These are phyloP conservation scores for Tipula lateralis DNA, from an alignment of 2,888 invertebrate genomes.

Conservation along the genomic window DNA sequence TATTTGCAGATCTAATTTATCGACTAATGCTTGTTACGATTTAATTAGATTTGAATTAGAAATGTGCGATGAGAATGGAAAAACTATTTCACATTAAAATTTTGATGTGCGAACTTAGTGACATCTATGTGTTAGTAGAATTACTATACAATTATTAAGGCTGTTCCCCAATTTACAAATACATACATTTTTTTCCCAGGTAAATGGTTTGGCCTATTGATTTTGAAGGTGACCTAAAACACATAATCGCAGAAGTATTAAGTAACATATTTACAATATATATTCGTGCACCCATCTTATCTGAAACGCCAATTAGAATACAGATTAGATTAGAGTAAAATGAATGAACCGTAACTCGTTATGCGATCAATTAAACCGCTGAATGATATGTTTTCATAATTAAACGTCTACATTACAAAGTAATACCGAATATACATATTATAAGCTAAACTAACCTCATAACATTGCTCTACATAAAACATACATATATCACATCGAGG, in stretches of 20 bases:
- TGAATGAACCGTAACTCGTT: not conserved
- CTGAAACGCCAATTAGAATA: not conserved
- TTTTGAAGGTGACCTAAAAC: not conserved
- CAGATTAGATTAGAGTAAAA: not conserved
- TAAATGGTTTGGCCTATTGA: not conserved
- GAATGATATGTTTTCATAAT: not conserved
- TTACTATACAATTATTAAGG: not conserved
- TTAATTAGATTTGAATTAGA: slow-evolving; percentile 21
- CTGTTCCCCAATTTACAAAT: not conserved
- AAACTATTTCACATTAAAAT: not conserved
- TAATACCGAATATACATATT: not conserved
- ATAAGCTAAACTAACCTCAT: not conserved
- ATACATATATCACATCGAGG: not conserved
- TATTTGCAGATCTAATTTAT: not conserved
- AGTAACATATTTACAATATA: not conserved
- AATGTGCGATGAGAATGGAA: not conserved
- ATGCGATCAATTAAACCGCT: not conserved
- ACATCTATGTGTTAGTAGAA: not conserved
- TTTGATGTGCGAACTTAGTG: not conserved
- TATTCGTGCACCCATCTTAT: not conserved
- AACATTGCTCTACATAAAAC: not conserved
- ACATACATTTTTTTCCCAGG: not conserved
- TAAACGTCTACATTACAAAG: not conserved
- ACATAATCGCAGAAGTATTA: not conserved
- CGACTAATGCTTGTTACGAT: slow-evolving; percentile 12